Base-by-base conservation (phyloP, 1,140 invertebrate genomes). In the Diorhabda elongata region DNA sequence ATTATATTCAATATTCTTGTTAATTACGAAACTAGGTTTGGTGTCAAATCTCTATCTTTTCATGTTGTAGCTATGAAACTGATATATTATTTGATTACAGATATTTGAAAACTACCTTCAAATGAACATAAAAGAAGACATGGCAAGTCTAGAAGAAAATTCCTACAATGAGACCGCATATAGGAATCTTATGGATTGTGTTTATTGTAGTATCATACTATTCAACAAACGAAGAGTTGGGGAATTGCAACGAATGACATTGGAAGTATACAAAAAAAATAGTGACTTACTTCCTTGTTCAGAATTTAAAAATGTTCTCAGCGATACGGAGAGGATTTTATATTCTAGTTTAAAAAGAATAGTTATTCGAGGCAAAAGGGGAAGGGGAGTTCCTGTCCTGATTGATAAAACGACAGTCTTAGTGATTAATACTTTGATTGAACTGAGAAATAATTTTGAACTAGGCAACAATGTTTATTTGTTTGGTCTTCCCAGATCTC, bases 181-280 rank as follows among this genome's bases (percentile, higher is more conserved):
- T 45, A 74, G 41, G 7, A 47, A 66, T 58, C 64, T 77, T 61
- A 7, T 74, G 59, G 75, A 78, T 66, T 70, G 73, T 4, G 66
- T 77, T 42, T 78, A 66, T 66, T 79, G 73, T 64, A 58, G 73
- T 8, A 57, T 76, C 52, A 57, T 52, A 67, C 56, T 77, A 6
- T 65, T 78, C 43, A 78, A 78, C 45, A 61, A 74, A 67, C 66
- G 72, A 60, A 60, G 75, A 43, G 73, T 71, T 3, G 74, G 75
- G 26, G 77, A 76, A 71, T 67, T 78, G n/a, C 64, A 76, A 64
- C 6, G 61, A 8, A 42, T 62, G 7, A 4, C 44, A 2, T 44
- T 62, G n/a, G 3, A 62, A 9, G 44, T 43, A 6, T 62, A 62
- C 2, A 62, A 62, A 64, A 59, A 67, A 26, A 61, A 64, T 58